Percentiles rank a stretch among this genome's conserved stretches.
phyloP scores from a whole-genome alignment of 1,140 invertebrate genomes.

The Wasmannia auropunctata region DNA sequence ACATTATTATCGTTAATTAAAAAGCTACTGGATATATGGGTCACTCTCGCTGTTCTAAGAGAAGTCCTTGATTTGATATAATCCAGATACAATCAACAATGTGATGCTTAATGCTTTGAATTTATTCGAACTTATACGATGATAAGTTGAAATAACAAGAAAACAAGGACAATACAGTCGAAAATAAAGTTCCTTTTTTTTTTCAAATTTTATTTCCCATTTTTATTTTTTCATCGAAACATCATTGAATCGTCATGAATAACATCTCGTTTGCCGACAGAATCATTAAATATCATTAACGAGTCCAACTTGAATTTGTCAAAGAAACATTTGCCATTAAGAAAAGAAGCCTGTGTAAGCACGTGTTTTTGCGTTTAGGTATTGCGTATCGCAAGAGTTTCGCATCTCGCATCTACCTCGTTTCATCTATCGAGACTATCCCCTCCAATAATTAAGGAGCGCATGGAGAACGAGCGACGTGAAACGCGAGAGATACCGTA shows the following conservation, averaged over 20 bases:
- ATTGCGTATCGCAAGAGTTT: neutral
- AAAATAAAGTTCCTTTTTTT: neutral
- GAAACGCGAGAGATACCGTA: conserved; percentile 15
- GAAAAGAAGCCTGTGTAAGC: neutral
- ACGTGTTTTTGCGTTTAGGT: neutral
- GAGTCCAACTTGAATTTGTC: neutral
- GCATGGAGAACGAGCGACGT: neutral
- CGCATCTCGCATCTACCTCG: neutral
- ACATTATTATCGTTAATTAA: conserved; percentile 9
- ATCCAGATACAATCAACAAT: neutral
- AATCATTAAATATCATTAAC: neutral
- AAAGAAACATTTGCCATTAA: neutral
- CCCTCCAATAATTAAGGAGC: conserved; percentile 21
- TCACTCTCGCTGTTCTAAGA: neutral
- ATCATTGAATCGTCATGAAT: too few relatives aligned
- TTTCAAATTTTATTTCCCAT: neutral
- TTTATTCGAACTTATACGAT: neutral
- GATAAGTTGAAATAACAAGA: neutral
- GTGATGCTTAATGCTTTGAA: neutral
- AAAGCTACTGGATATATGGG: neutral
- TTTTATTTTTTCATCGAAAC: conserved; percentile 8
- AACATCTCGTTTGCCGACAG: neutral
- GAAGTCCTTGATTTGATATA: conserved; percentile 26
- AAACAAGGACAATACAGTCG: neutral
- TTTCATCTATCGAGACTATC: neutral